Conservation (phyloP, 2,113 vertebrate species). For the Neodontobutis hainanensis region DNA sequence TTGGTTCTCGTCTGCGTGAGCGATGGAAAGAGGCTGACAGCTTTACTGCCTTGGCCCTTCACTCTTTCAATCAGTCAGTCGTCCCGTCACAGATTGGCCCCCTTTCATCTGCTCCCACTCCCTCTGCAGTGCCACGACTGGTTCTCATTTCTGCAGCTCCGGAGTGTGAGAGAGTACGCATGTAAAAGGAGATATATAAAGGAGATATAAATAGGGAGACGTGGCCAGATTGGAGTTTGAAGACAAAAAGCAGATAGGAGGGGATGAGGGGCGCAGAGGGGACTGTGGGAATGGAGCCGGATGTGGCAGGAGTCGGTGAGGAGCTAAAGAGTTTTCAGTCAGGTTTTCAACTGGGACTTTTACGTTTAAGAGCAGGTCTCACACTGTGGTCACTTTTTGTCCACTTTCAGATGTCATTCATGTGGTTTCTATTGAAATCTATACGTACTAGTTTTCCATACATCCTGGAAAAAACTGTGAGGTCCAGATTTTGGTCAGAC, state of each 20-base stretch:
- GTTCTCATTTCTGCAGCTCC: constrained; percentile 63
- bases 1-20: constrained; percentile 62
- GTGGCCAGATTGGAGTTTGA: constrained; percentile 33
- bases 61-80: constrained; percentile 62
- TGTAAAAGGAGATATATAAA: constrained; percentile 50
- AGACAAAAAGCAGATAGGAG: constrained; percentile 56
- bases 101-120: constrained; percentile 64
- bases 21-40: constrained; percentile 70
- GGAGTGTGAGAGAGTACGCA: constrained; percentile 19
- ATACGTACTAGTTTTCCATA: background rate
- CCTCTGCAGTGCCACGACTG: constrained; percentile 44
- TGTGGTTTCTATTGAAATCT: constrained; percentile 33
- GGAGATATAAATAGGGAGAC: constrained; percentile 49
- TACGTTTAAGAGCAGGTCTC: constrained; percentile 21
- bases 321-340: constrained; percentile 7
- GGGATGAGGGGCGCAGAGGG: constrained; percentile 44
- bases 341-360: constrained; percentile 3
- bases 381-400: constrained; percentile 24
- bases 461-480: background rate
- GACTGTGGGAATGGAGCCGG: constrained; percentile 54
- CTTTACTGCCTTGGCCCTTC: constrained; percentile 72
- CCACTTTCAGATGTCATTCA: constrained; percentile 19
- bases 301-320: constrained; percentile 43
- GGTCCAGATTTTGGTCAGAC: too few relatives aligned
- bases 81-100: constrained; percentile 58